Evolutionary conservation across 2,797 vertebrate species (phyloP).

Genomic region (Pangasius larnaudii): DNA sequence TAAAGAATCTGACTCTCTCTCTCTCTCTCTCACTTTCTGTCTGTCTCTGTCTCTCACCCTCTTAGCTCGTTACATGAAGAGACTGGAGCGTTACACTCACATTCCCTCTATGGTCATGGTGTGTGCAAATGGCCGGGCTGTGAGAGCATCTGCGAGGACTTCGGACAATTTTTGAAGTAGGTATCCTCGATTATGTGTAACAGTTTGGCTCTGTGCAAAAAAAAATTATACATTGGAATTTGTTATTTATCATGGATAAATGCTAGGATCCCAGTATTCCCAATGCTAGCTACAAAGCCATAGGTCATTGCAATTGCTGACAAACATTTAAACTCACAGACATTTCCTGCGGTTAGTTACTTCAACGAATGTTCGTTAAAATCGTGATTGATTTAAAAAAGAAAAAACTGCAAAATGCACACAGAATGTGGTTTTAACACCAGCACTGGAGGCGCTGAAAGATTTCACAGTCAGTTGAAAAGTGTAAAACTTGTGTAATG

Average conservation of each 20-base stretch:
- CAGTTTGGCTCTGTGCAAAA: background rate
- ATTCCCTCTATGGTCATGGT: constrained; percentile 97
- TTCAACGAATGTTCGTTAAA: background rate
- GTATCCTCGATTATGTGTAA: constrained; percentile 62
- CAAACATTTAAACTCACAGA: background rate
- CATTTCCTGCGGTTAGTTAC: background rate
- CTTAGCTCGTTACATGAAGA: constrained; percentile 95
- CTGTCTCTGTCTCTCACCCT: constrained; percentile 31
- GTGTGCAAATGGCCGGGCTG: constrained; percentile 99
- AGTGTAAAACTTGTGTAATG: constrained; percentile 11
- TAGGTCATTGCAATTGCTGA: background rate
- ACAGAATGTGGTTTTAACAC: constrained; percentile 24
- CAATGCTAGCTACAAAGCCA: background rate
- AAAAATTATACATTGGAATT: background rate
- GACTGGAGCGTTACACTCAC: constrained; percentile 91
- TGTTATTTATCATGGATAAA: background rate
- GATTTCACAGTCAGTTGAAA: constrained; percentile 27
- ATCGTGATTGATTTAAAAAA: background rate
- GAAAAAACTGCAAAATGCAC: background rate
- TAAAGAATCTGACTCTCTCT: constrained; percentile 73
- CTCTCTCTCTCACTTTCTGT: constrained; percentile 24
- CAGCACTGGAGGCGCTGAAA: background rate
- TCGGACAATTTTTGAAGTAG: constrained; percentile 99
- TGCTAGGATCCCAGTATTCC: background rate
- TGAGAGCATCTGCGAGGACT: constrained; percentile 98